phyloP scores from a whole-genome alignment of 2,888 invertebrate genomes.

The Eremobia ochroleuca region DNA sequence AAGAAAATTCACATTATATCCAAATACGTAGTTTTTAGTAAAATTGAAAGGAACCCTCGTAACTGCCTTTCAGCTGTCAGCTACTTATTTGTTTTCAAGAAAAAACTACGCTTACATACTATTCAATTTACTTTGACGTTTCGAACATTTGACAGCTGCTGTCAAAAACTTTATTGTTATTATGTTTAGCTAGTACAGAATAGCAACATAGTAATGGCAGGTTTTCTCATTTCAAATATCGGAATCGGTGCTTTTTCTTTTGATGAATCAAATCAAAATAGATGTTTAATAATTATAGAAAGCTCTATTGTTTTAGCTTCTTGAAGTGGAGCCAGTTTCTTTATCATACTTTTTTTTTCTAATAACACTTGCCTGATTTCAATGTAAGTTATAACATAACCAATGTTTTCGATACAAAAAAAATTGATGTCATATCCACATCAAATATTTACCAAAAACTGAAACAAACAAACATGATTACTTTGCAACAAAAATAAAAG shows the following conservation, averaged over 20 bases:
- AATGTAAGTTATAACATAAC: not conserved
- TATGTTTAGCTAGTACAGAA: not conserved
- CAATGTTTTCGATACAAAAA: not conserved
- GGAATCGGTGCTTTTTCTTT: not conserved
- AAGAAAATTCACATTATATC: constrained; percentile 44
- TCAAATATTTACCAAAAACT: constrained; percentile 9
- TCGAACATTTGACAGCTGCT: constrained; percentile 39
- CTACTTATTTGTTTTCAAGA: constrained; percentile 49
- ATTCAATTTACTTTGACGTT: constrained; percentile 47
- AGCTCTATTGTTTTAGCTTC: not conserved
- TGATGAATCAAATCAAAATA: not conserved
- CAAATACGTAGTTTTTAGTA: constrained; percentile 35
- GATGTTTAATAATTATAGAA: not conserved
- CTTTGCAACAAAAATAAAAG: constrained; percentile 8
- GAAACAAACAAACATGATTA: not conserved
- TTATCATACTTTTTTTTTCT: not conserved
- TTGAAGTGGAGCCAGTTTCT: too few relatives aligned
- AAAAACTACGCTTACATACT: constrained; percentile 21
- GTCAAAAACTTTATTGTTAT: constrained; percentile 34
- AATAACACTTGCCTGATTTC: not conserved
- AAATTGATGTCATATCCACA: not conserved
- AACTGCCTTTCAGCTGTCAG: constrained; percentile 58
- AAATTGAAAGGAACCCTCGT: constrained; percentile 51
- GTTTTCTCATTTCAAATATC: constrained; percentile 19
- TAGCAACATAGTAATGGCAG: constrained; percentile 6